These are phyloP conservation scores for Strigamia maritima DNA, from an alignment of 2,888 invertebrate species.

Conservation along the genomic window DNA sequence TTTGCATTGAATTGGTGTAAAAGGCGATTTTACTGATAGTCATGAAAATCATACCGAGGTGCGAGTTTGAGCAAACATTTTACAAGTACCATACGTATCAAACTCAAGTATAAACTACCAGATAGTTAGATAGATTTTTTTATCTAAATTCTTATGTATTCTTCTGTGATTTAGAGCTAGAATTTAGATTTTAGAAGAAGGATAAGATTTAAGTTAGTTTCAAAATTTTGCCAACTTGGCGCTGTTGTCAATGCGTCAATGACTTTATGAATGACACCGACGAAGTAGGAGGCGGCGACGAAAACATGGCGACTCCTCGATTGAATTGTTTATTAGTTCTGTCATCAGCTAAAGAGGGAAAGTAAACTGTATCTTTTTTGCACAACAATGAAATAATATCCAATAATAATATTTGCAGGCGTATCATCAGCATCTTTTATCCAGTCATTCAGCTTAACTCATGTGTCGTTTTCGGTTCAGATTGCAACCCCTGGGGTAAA, in stretches of 20 bases:
- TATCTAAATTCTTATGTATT: too few species aligned
- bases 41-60: too few species aligned
- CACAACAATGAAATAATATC: not conserved
- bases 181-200: too few species aligned
- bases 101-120: too few species aligned
- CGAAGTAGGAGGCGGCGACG: not conserved
- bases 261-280: not conserved
- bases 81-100: too few species aligned
- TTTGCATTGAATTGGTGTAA: too few species aligned
- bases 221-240: not conserved
- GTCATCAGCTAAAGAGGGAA: constrained; percentile 36
- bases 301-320: constrained; percentile 32
- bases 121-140: too few species aligned
- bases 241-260: not conserved
- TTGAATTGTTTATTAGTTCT: constrained; percentile 35
- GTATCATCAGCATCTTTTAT: constrained; percentile 55
- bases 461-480: constrained; percentile 53
- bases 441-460: constrained; percentile 53
- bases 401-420: constrained; percentile 47
- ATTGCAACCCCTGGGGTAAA: constrained; percentile 53
- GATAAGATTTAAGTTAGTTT: too few species aligned
- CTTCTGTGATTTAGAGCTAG: too few species aligned
- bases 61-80: too few species aligned
- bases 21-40: too few species aligned
- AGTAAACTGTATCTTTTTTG: not conserved